phyloP scores from a whole-genome alignment of 2,797 vertebrate species.

The Poliocrania exsul region DNA sequence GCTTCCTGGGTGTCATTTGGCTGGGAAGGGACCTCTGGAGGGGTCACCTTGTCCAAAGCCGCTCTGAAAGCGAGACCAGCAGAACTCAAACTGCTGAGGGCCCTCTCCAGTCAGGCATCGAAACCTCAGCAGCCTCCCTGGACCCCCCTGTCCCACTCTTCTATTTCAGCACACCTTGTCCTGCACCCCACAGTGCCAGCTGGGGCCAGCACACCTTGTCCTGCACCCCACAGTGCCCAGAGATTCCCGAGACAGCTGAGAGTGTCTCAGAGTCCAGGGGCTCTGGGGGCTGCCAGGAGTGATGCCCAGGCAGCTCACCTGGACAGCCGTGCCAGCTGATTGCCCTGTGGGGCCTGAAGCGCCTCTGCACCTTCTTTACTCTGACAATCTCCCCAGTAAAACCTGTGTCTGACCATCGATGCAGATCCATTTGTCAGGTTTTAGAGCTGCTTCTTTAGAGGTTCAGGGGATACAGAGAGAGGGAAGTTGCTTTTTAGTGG shows the following conservation, averaged over 20 bases:
- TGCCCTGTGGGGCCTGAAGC: not conserved
- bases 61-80: not conserved
- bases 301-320: not conserved
- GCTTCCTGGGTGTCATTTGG: constrained; percentile 24
- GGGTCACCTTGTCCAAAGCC: not conserved
- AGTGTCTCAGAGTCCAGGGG: not conserved
- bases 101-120: constrained; percentile 8
- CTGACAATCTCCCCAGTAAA: not conserved
- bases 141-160: not conserved
- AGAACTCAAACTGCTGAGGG: not conserved
- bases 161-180: not conserved
- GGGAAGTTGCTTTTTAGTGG: not conserved
- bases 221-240: not conserved
- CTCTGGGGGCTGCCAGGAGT: not conserved
- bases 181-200: not conserved
- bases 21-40: not conserved
- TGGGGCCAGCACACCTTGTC: not conserved
- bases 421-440: not conserved
- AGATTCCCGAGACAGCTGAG: rapidly evolving
- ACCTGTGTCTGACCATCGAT: not conserved
- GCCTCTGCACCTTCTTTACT: not conserved
- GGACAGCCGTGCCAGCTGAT: not conserved
- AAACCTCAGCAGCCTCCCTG: not conserved
- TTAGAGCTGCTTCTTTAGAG: not conserved
- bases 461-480: not conserved